Conservation (phyloP, 2,113 vertebrate species). For the Azemiops feae region DNA sequence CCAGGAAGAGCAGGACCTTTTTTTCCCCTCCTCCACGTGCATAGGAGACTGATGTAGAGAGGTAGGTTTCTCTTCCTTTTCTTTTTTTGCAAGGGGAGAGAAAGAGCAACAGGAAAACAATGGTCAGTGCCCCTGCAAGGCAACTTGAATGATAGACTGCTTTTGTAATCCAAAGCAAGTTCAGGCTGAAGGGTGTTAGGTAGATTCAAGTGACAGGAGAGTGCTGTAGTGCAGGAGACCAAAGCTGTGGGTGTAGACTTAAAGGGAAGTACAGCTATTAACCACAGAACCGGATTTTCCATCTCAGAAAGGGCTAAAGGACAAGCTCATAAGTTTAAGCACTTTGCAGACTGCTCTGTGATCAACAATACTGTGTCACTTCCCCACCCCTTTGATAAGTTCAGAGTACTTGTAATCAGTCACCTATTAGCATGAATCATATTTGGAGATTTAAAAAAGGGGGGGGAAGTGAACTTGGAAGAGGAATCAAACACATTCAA, state of each 20-base stretch:
- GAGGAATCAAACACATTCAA: background rate
- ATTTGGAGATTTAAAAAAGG: background rate
- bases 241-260: conserved; percentile 56
- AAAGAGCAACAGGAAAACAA: background rate
- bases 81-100: background rate
- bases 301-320: conserved; percentile 58
- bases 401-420: background rate
- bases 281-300: conserved; percentile 70
- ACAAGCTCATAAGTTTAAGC: conserved; percentile 23
- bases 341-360: background rate
- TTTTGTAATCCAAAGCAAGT: conserved; percentile 42
- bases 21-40: conserved; percentile 22
- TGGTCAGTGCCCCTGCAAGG: background rate
- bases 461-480: background rate
- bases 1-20: conserved; percentile 7
- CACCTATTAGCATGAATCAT: background rate
- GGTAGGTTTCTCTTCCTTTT: background rate
- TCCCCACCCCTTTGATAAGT: background rate
- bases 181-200: background rate
- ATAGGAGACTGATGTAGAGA: background rate
- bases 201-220: background rate
- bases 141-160: conserved; percentile 9
- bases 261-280: conserved; percentile 66
- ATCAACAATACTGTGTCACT: background rate
- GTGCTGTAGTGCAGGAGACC: conserved; percentile 20